phyloP scores from a whole-genome alignment of 2,797 vertebrate species.

The Oreonectes daqikongensis region DNA sequence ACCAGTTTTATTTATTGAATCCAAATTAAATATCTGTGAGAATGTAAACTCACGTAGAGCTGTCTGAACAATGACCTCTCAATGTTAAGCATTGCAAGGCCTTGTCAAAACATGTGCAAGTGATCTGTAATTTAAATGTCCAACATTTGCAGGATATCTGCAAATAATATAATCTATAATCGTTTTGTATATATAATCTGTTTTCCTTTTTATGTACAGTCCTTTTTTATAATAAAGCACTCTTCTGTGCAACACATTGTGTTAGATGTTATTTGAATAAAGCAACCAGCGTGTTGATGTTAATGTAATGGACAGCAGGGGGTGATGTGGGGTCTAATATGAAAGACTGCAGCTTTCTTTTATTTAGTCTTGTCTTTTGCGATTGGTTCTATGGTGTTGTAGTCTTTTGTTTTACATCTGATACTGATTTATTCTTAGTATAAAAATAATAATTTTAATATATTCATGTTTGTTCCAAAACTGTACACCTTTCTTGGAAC shows the following conservation, averaged over 20 bases:
- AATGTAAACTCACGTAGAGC: conserved; percentile 70
- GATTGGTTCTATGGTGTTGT: background rate
- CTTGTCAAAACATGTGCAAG: conserved; percentile 65
- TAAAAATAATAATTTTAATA: no score
- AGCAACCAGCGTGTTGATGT: background rate
- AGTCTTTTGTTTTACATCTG: background rate
- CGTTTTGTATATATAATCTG: conserved; percentile 79
- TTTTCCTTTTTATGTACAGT: conserved; percentile 83
- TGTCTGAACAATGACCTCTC: conserved; percentile 72
- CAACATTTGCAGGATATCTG: conserved; percentile 44
- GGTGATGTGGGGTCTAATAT: conserved; percentile 14
- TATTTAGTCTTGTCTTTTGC: background rate
- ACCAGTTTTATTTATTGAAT: conserved; percentile 74
- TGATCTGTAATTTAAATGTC: conserved; percentile 68
- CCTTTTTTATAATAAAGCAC: conserved; percentile 88
- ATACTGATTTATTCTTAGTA: background rate
- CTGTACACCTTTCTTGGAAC: no score
- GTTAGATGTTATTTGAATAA: background rate
- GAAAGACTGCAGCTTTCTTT: background rate
- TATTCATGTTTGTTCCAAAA: no score
- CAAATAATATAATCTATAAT: conserved; percentile 69
- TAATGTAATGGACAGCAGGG: conserved; percentile 27
- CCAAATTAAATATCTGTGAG: conserved; percentile 67
- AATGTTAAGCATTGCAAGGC: conserved; percentile 72
- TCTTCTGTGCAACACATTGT: conserved; percentile 63